These are phyloP conservation scores for Poeciliopsis gracilis DNA, from an alignment of 2,797 vertebrate genomes.

Conservation along the genomic window DNA sequence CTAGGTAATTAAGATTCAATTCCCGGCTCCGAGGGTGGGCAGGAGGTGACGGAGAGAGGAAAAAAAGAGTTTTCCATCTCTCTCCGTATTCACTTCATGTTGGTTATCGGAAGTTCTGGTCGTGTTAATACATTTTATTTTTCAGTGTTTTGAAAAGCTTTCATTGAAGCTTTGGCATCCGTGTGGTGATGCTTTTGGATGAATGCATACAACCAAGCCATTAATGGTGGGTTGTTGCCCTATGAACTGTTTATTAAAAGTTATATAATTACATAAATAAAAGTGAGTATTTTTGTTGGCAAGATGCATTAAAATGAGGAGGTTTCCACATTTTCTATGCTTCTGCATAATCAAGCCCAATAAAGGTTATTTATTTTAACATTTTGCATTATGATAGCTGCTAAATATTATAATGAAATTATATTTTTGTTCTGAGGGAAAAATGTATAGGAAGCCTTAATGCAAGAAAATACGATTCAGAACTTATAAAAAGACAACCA, in stretches of 20 bases:
- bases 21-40: constrained; percentile 43
- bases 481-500: not conserved
- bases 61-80: constrained; percentile 11
- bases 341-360: not conserved
- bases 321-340: not conserved
- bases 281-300: not conserved
- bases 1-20: constrained; percentile 61
- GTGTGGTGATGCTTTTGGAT: not conserved
- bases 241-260: not conserved
- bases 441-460: not conserved
- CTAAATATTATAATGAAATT: not conserved
- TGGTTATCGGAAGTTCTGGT: not conserved
- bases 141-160: not conserved
- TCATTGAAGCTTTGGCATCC: not conserved
- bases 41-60: constrained; percentile 7
- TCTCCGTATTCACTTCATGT: not conserved
- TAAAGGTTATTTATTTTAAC: not conserved
- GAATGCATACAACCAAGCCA: not conserved
- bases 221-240: not conserved
- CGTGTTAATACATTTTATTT: not conserved
- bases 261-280: not conserved
- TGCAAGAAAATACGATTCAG: not conserved
- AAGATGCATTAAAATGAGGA: not conserved
- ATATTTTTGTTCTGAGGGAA: not conserved
- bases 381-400: not conserved